Percentiles rank a stretch among this genome's conserved stretches.
These are phyloP conservation scores for Idaea straminata DNA, from an alignment of 2,888 invertebrate genomes.

Conservation along the genomic window DNA sequence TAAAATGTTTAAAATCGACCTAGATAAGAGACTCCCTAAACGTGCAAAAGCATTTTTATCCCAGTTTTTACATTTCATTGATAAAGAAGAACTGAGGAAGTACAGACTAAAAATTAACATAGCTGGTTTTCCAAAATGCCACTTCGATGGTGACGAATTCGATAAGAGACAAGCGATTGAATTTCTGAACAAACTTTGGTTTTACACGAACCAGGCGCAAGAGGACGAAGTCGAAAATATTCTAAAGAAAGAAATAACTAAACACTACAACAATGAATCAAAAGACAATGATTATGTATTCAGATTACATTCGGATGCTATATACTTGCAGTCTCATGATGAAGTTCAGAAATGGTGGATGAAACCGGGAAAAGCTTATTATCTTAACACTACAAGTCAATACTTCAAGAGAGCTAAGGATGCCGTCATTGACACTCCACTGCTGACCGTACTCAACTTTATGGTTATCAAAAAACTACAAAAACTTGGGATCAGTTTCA, in stretches of 20 bases:
- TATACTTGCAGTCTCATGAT: conserved; percentile 43
- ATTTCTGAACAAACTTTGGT: conserved; percentile 42
- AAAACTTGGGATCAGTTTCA: conserved; percentile 34
- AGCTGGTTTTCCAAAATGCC: conserved; percentile 36
- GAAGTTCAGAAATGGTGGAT: conserved; percentile 51
- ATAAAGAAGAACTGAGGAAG: conserved; percentile 13
- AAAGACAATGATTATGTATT: conserved; percentile 33
- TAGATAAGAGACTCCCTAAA: conserved; percentile 19
- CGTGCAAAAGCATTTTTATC: conserved; percentile 33
- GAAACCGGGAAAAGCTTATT: conserved; percentile 30
- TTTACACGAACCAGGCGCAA: conserved; percentile 45
- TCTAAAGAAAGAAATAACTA: conserved; percentile 38
- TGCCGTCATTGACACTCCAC: conserved; percentile 40
- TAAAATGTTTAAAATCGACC: conserved; percentile 27
- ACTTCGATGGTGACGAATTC: conserved; percentile 33
- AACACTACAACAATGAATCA: conserved; percentile 32
- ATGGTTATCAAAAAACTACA: conserved; percentile 39
- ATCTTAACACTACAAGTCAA: conserved; percentile 33
- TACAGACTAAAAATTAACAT: conserved; percentile 36
- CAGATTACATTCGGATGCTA: conserved; percentile 42
- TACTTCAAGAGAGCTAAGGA: conserved; percentile 40
- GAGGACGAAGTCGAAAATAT: conserved; percentile 38
- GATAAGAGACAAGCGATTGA: conserved; percentile 36
- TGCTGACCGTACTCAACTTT: conserved; percentile 37
- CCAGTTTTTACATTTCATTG: conserved; percentile 18